phyloP scores from a whole-genome alignment of 2,797 vertebrate species.

The Hapalemur alaotrensis region DNA sequence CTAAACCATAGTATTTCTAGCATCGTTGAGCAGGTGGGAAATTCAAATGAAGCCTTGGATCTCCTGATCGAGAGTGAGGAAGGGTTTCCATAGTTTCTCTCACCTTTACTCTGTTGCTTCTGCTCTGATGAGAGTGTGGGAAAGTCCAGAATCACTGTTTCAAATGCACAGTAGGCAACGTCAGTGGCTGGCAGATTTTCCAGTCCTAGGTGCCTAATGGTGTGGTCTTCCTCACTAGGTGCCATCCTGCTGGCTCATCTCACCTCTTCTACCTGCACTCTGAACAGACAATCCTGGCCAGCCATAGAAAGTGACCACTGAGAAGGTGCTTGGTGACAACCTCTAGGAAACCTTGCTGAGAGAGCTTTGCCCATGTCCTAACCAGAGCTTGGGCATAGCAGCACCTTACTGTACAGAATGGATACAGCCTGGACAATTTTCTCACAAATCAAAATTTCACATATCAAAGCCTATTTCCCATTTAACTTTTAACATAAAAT shows the following conservation, averaged over 20 bases:
- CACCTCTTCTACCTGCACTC: neutral
- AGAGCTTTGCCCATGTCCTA: neutral
- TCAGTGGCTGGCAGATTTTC: neutral
- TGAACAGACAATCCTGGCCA: neutral
- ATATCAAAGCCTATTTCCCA: slow-evolving; percentile 56
- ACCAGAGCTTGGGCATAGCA: neutral
- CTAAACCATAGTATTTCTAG: neutral
- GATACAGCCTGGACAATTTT: slow-evolving; percentile 3
- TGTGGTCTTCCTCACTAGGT: neutral
- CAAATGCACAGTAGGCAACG: neutral
- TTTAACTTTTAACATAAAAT: slow-evolving; percentile 62
- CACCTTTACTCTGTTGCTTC: neutral
- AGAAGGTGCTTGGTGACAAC: neutral
- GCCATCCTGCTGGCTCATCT: neutral
- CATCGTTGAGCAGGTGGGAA: neutral
- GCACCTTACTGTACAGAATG: neutral
- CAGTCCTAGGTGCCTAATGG: neutral
- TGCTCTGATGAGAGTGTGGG: neutral
- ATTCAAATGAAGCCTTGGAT: slow-evolving; percentile 16
- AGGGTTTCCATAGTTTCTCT: neutral
- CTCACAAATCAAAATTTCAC: slow-evolving; percentile 49
- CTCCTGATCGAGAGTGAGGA: neutral
- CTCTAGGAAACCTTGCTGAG: neutral
- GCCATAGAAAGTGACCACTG: neutral
- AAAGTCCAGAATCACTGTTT: neutral